Percentiles rank a stretch among this genome's conserved stretches.
Evolutionary conservation across 1,140 invertebrate species (phyloP).

Genomic region (Saxidomus purpurata): DNA sequence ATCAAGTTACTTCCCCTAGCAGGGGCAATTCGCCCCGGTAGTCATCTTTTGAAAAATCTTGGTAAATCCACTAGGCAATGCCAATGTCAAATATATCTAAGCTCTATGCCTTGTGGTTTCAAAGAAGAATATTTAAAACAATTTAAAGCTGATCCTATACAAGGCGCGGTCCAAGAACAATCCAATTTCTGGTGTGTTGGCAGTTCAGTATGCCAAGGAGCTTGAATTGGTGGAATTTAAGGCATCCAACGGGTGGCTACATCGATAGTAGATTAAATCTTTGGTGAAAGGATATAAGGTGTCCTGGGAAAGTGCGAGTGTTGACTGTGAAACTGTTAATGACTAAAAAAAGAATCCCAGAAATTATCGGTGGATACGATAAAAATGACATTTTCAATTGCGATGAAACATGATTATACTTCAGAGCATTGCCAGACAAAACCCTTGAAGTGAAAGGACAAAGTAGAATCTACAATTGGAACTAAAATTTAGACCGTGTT

Average conservation of each 20-base stretch:
- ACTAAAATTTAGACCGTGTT: slow-evolving; percentile 60
- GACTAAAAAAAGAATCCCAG: slow-evolving; percentile 1
- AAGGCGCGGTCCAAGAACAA: neutral
- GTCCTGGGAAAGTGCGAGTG: neutral
- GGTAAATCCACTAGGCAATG: too few species aligned
- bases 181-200: neutral
- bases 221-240: slow-evolving; percentile 73
- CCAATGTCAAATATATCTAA: too few species aligned
- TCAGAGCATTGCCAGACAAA: slow-evolving; percentile 60
- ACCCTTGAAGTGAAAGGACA: slow-evolving; percentile 48
- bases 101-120: too few species aligned
- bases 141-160: too few species aligned
- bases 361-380: neutral
- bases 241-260: slow-evolving; percentile 80
- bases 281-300: slow-evolving; percentile 46
- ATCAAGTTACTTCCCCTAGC: too few species aligned
- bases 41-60: too few species aligned
- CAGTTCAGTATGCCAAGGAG: neutral
- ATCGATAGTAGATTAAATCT: slow-evolving; percentile 73
- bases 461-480: neutral
- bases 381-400: slow-evolving; percentile 66
- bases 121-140: too few species aligned
- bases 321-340: neutral
- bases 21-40: too few species aligned
- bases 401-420: slow-evolving; percentile 74